phyloP scores from a whole-genome alignment of 2,113 vertebrate genomes.

The Scortum barcoo region DNA sequence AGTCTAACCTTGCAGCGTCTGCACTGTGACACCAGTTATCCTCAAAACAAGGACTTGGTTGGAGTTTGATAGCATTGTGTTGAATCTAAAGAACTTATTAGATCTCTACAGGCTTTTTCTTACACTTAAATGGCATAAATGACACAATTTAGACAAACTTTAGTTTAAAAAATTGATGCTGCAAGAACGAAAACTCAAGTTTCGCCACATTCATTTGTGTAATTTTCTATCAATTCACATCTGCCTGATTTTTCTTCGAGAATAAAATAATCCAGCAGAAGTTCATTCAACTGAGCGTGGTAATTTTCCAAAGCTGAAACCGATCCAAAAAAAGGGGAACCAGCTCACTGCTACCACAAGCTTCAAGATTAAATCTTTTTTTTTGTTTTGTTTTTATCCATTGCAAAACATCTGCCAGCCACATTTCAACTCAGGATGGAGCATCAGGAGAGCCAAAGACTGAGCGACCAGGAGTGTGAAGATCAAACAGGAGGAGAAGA shows the following conservation, averaged over 20 bases:
- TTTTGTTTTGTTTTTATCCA: background rate
- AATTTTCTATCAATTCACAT: no score
- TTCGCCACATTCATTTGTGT: no score
- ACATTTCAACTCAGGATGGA: background rate
- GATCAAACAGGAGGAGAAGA: no score
- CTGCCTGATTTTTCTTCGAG: background rate
- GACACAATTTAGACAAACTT: no score
- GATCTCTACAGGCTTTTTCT: background rate
- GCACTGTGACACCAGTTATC: background rate
- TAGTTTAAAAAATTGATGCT: background rate
- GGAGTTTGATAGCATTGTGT: background rate
- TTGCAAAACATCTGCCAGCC: background rate
- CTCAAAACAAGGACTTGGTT: no score
- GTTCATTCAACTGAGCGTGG: background rate
- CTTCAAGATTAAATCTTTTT: no score
- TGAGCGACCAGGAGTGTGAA: no score
- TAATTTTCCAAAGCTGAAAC: slow-evolving; percentile 36
- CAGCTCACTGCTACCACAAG: background rate
- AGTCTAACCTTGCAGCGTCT: background rate
- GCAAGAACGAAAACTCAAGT: background rate
- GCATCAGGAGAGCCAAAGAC: background rate
- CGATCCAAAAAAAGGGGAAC: slow-evolving; percentile 42
- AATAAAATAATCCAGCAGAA: background rate
- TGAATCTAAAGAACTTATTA: background rate
- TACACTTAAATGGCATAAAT: background rate